These are phyloP conservation scores for Scrobipalpa costella DNA, from an alignment of 2,888 invertebrate species.

Conservation along the genomic window DNA sequence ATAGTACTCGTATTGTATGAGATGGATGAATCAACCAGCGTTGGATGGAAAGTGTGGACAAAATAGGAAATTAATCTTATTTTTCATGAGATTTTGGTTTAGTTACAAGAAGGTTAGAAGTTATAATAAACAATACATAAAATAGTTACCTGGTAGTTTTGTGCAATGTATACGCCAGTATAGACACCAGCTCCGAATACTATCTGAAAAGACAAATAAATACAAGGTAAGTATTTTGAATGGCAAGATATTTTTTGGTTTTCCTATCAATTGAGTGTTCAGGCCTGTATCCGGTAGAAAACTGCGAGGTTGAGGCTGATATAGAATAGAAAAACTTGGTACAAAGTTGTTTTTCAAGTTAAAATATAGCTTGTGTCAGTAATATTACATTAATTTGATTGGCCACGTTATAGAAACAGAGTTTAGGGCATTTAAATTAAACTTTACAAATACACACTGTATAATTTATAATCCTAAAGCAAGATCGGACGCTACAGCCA, in stretches of 20 bases:
- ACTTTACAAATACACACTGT: not conserved
- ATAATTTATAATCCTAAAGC: not conserved
- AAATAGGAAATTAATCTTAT: not conserved
- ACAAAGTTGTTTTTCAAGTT: no score
- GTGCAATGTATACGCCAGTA: constrained; percentile 86
- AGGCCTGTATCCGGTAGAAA: no score
- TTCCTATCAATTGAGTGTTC: no score
- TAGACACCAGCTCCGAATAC: constrained; percentile 86
- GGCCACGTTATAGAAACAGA: not conserved
- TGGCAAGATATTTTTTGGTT: no score
- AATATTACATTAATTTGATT: no score
- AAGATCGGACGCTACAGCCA: constrained; percentile 11
- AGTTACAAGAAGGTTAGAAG: not conserved
- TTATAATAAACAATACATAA: not conserved
- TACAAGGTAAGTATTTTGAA: no score
- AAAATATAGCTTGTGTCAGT: no score
- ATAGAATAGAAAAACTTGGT: no score
- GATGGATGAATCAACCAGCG: not conserved
- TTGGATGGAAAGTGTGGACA: not conserved
- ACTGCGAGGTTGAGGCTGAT: no score
- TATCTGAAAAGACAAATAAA: constrained; percentile 76
- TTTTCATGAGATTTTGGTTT: constrained; percentile 18
- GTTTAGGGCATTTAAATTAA: not conserved
- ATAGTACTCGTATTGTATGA: not conserved
- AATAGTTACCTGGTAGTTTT: constrained; percentile 86